These are phyloP conservation scores for Cyprinodon tularosa DNA, from an alignment of 2,113 vertebrate genomes.

Conservation along the genomic window DNA sequence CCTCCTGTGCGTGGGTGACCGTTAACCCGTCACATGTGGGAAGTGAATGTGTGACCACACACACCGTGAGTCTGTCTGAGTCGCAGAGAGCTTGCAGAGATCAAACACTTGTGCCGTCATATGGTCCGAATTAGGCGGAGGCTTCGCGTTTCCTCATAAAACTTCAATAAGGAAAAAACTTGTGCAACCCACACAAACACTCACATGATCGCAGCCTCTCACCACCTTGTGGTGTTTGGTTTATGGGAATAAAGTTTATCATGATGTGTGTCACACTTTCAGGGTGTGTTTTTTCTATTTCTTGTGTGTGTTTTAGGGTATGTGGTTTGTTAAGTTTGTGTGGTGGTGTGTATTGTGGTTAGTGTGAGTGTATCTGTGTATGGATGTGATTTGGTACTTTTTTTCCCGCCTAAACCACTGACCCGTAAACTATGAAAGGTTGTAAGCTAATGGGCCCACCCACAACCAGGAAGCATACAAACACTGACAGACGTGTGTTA, in stretches of 20 bases:
- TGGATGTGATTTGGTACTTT: conserved; percentile 60
- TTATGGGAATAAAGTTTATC: conserved; percentile 60
- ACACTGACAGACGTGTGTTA: conserved; percentile 35
- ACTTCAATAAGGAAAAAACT: conserved; percentile 83
- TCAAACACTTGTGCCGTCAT: conserved; percentile 74
- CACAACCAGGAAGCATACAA: conserved; percentile 65
- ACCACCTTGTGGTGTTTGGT: conserved; percentile 40
- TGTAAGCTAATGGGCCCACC: conserved; percentile 73
- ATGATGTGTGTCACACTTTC: conserved; percentile 62
- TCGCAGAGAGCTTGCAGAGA: conserved; percentile 64
- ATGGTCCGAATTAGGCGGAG: conserved; percentile 87
- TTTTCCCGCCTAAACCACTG: conserved; percentile 67
- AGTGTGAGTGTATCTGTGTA: conserved; percentile 30
- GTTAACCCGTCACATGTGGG: conserved; percentile 72
- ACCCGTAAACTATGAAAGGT: conserved; percentile 66
- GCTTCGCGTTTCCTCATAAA: conserved; percentile 86
- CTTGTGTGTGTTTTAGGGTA: conserved; percentile 36
- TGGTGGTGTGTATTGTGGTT: conserved; percentile 56
- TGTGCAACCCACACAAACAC: conserved; percentile 30
- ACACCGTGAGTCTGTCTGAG: conserved; percentile 58
- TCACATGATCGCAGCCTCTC: conserved; percentile 1
- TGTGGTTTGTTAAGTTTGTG: conserved; percentile 53
- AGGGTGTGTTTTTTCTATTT: conserved; percentile 39
- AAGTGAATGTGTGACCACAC: conserved; percentile 73
- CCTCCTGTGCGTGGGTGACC: conserved; percentile 32